Percentiles rank a stretch among this genome's conserved stretches.
These are phyloP conservation scores for Blastomussa wellsi DNA, from an alignment of 92 coral and sea anemone genomes.

Conservation along the genomic window DNA sequence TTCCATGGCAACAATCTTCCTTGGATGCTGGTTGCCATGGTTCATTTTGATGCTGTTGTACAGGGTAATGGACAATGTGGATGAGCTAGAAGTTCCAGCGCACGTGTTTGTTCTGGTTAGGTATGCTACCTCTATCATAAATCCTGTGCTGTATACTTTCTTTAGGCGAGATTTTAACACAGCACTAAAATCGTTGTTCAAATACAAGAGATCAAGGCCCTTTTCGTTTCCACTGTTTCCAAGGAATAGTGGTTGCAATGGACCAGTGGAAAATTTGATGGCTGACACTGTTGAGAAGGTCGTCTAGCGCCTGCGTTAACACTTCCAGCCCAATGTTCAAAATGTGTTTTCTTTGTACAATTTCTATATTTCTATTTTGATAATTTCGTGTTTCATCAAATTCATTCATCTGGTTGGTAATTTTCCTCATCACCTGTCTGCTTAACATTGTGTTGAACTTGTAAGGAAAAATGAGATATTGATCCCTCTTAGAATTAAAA, in stretches of 20 bases:
- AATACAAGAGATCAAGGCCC: neutral
- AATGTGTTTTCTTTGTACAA: neutral
- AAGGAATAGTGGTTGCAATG: neutral
- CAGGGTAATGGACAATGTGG: neutral
- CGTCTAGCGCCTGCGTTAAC: neutral
- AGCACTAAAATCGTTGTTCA: constrained; percentile 29
- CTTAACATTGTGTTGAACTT: neutral
- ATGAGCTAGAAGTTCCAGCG: neutral
- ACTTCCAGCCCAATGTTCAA: neutral
- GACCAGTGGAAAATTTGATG: neutral
- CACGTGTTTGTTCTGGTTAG: constrained; percentile 56
- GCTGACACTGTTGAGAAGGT: neutral
- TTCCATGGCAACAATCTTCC: constrained; percentile 60
- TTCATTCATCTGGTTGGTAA: too few species aligned
- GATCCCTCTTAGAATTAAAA: neutral
- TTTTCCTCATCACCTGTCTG: neutral
- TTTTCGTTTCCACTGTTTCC: neutral
- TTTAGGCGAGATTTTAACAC: constrained; percentile 64
- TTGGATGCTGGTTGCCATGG: constrained; percentile 71
- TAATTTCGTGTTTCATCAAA: too few species aligned
- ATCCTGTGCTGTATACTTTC: constrained; percentile 63
- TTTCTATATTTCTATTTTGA: too few species aligned
- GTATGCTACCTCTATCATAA: constrained; percentile 55
- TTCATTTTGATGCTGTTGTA: constrained; percentile 40
- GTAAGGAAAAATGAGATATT: neutral